Percentiles rank a stretch among this genome's conserved stretches.
Conservation (phyloP, 2,797 vertebrate genomes). For the Gymnothorax reevesii region DNA sequence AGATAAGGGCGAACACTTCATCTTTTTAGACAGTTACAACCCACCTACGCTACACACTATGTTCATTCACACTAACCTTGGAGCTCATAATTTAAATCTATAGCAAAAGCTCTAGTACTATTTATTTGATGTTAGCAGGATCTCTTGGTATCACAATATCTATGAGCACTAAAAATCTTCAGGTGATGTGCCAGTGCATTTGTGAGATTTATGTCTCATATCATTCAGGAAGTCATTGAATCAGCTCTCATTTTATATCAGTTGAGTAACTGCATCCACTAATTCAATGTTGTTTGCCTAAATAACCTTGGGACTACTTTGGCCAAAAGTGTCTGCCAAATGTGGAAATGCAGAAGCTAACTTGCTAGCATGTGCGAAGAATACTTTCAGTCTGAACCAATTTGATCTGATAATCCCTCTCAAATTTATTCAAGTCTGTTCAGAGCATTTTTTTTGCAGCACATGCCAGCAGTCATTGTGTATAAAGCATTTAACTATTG, state of each 20-base stretch:
- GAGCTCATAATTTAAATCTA: not conserved
- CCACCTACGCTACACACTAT: not conserved
- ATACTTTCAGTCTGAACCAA: not conserved
- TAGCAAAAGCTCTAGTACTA: not conserved
- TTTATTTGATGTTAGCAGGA: not conserved
- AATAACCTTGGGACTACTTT: not conserved
- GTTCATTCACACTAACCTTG: not conserved
- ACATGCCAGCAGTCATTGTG: not conserved
- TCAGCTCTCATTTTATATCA: not conserved
- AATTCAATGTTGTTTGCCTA: not conserved
- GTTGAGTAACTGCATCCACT: not conserved
- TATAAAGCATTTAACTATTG: not conserved
- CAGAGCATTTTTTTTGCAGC: not conserved
- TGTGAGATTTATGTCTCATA: not conserved
- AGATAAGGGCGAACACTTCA: too few species aligned
- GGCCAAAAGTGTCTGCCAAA: not conserved
- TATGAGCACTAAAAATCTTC: not conserved
- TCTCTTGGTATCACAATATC: not conserved
- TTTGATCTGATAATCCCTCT: conserved; percentile 9
- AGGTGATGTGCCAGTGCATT: not conserved
- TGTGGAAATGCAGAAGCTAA: not conserved
- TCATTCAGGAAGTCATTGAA: not conserved
- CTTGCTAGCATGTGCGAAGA: not conserved
- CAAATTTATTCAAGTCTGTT: not conserved
- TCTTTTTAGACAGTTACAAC: too few species aligned